Percentiles rank a stretch among this genome's conserved stretches.
Conservation (phyloP, 1,140 invertebrate genomes). For the Drosophila pallidifrons region DNA sequence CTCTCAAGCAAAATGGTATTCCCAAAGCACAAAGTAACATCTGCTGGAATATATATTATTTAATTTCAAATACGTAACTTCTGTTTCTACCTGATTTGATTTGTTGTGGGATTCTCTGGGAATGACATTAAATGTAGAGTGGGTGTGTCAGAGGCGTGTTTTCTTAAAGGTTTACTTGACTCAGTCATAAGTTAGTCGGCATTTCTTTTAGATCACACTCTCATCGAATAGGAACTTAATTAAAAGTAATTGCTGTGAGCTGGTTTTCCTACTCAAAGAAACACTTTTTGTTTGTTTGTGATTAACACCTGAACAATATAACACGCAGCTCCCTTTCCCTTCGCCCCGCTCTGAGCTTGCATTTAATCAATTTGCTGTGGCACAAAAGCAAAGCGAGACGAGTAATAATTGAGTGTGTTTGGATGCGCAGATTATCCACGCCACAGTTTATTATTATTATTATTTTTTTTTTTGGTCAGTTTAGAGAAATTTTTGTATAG, state of each 20-base stretch:
- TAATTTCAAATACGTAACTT: conserved; percentile 1
- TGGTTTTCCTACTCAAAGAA: conserved; percentile 24
- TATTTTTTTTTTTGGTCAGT: conserved; percentile 21
- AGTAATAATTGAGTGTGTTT: conserved; percentile 16
- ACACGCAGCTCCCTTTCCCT: background rate
- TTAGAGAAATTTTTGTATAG: conserved; percentile 50
- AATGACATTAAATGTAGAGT: background rate
- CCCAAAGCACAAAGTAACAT: conserved; percentile 21
- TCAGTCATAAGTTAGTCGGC: background rate
- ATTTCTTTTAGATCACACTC: conserved; percentile 1
- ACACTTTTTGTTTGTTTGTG: background rate
- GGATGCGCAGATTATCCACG: conserved; percentile 43
- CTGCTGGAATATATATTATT: background rate
- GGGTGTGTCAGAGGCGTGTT: background rate
- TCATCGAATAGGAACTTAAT: conserved; percentile 10
- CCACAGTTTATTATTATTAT: conserved; percentile 14
- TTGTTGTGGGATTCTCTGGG: background rate
- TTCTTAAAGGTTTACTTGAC: background rate
- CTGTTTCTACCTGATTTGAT: conserved; percentile 5
- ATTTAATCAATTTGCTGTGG: conserved; percentile 65
- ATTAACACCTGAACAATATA: conserved; percentile 61
- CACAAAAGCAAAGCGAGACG: conserved; percentile 59
- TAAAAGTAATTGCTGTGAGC: conserved; percentile 19
- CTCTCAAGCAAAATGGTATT: conserved; percentile 26
- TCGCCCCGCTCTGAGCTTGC: conserved; percentile 7